Evolutionary conservation across 1,140 invertebrate genomes (phyloP), one percentile per base, ranked within the genome.

Genomic region (Drosophila miranda): DNA sequence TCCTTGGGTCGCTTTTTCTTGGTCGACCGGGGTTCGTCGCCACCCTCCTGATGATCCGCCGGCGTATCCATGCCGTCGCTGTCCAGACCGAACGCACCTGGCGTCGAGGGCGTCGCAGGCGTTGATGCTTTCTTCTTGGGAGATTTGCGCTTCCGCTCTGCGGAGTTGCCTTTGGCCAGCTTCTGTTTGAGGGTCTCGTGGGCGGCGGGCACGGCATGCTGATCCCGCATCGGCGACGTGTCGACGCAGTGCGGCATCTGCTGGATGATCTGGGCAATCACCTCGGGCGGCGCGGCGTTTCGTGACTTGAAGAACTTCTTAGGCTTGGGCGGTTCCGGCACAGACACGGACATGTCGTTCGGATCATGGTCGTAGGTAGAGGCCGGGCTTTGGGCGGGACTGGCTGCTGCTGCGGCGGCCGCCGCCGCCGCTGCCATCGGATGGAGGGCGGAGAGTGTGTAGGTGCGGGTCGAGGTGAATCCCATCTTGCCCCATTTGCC

Each of bases 401-500:
- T 93, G 57, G 79, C 72, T 60, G 74, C 74, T 1, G 86, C 77
- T 6, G 88, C 81, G 6, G 84, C 88, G 9, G 88, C 84, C 89
- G 93, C 78, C 79, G 83, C 86, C 75, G 89, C 89, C 84, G 91
- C 89, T 14, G 88, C 88, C 86, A 88, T 86, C 3, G 86, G 82
- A 62, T 82, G 79, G 26, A 90, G 54, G 7, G 78, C 82, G 13
- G 90, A 75, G 30, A 91, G 59, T 6, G 89, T 87, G 48, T 91
- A 91, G 6, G 95, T 97, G 79, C 97, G 93, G 58, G 97, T 95
- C 2, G 96, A 97, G 41, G 97, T 98, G 91, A 97, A 98, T 46
- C 96, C 97, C 70, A 97, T 97, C 90, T 97, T 96, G 75, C 97
- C 97, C 96, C 97, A 98, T 93, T 97, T 96, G 76, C 96, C 96